Evolutionary conservation across 2,888 invertebrate genomes (phyloP), one percentile per base, ranked within the genome.

Genomic region (Hedya salicella): DNA sequence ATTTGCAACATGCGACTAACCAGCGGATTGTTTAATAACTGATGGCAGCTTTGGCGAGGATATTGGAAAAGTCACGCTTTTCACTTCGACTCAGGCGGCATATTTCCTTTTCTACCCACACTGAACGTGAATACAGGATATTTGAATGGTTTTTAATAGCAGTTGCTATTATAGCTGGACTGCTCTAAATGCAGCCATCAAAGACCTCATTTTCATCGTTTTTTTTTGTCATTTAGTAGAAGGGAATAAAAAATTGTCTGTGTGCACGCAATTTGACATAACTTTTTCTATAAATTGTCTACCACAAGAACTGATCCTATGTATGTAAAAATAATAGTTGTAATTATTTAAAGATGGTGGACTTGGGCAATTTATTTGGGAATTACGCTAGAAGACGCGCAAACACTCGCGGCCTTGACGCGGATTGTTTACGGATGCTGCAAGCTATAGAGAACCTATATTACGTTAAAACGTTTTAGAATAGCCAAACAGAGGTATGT

Each of bases 1-100:
- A 88, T 91, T 89, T 84, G 86, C 87, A 86, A 89, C 85, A 85
- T 79, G 83, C 87, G 78, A 81, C 79, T 81, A 83, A 85, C 83
- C 81, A 78, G 78, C 81, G 78, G 73, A 75, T 83, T 83, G 83
- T 80, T 77, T 80, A 77, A 78, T 78, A 79, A 80, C 79, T 73
- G 73, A 75, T 70, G 73, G 74, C 39, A 44, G 40, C 46, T 60
- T 30, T 48, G 21, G 21, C 25, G 44, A 59, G 50, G 25, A 25
- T 60, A 46, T 39, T 53, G 48, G 48, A 66, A 46, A 65, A 40
- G 42, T 19, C 32, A 14, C 19, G 52, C 14, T 59, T 46, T 59
- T 59, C 59, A 19, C 54, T 54, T 14, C 21, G 30, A 32, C 16
- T 13, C 19, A 21, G 30, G 21, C 44, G 17, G 8, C 42, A 4